Conservation (phyloP, 2,888 invertebrate genomes). For the Sminthurides aquaticus region DNA sequence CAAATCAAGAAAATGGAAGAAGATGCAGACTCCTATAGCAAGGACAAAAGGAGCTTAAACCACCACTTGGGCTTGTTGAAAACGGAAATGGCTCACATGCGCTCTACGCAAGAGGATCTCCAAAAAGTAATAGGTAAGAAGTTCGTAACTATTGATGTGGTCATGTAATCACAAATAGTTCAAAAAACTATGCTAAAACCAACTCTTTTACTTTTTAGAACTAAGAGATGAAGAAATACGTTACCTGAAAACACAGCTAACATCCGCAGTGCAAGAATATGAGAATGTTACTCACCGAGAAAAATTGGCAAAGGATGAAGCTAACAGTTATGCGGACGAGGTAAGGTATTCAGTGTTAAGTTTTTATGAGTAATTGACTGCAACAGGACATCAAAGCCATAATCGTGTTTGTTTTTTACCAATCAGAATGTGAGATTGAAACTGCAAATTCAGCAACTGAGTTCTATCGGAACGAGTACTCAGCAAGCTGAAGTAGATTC, state of each 20-base stretch:
- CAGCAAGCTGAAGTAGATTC: constrained; percentile 37
- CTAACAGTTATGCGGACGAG: constrained; percentile 22
- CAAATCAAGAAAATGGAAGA: constrained; percentile 33
- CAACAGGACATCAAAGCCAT: not conserved
- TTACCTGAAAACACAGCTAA: constrained; percentile 34
- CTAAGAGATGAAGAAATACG: constrained; percentile 33
- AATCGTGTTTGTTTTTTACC: constrained; percentile 1
- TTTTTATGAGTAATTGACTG: not conserved
- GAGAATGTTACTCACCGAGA: constrained; percentile 30
- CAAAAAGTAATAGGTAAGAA: constrained; percentile 31
- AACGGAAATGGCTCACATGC: constrained; percentile 38
- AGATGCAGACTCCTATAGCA: constrained; percentile 26
- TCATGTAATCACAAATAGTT: no score
- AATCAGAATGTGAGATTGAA: constrained; percentile 31
- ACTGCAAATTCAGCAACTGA: constrained; percentile 33
- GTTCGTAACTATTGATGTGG: not conserved
- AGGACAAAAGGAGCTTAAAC: constrained; percentile 39
- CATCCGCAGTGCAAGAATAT: constrained; percentile 37
- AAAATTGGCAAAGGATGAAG: constrained; percentile 26
- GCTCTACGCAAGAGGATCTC: constrained; percentile 28
- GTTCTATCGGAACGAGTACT: constrained; percentile 37
- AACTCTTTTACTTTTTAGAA: constrained; percentile 28
- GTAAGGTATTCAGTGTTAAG: constrained; percentile 21
- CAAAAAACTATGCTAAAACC: no score
- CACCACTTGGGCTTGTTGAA: constrained; percentile 40